A percentile compares a stretch with the other conserved stretches of the same genome.
These are phyloP conservation scores for Bruchidius siliquastri DNA, from an alignment of 2,888 invertebrate genomes.

Conservation along the genomic window DNA sequence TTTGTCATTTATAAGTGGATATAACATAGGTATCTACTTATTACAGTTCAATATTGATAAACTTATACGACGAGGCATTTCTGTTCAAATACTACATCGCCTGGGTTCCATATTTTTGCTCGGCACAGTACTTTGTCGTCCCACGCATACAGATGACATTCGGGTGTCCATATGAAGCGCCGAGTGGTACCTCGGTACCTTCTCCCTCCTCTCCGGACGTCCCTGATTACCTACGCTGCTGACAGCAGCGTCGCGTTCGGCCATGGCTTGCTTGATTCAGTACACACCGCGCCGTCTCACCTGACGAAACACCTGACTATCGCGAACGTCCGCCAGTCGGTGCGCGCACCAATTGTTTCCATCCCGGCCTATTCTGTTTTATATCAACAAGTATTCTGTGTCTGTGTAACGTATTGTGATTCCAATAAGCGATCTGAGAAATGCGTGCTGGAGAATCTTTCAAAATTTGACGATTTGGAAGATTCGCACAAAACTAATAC, in stretches of 20 bases:
- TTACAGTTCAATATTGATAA: no score
- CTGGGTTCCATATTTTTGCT: not conserved
- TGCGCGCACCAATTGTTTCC: not conserved
- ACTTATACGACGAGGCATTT: no score
- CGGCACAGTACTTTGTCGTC: not conserved
- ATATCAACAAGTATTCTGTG: not conserved
- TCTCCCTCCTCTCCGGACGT: not conserved
- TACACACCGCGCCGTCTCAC: not conserved
- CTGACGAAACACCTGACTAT: not conserved
- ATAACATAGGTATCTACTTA: no score
- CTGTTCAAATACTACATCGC: no score
- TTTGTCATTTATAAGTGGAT: no score
- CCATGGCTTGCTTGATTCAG: not conserved
- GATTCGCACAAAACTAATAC: not conserved
- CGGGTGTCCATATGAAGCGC: not conserved
- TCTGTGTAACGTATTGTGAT: not conserved
- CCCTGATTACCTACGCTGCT: not conserved
- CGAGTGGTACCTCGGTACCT: not conserved
- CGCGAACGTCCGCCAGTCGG: not conserved
- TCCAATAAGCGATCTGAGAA: no score
- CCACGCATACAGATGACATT: not conserved
- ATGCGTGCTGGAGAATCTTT: no score
- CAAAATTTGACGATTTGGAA: not conserved
- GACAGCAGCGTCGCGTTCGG: not conserved
- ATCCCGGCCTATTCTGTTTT: not conserved